Evolutionary conservation across 2,888 invertebrate species (phyloP), one percentile per base, ranked within the genome.

Genomic region (Thyatira batis): DNA sequence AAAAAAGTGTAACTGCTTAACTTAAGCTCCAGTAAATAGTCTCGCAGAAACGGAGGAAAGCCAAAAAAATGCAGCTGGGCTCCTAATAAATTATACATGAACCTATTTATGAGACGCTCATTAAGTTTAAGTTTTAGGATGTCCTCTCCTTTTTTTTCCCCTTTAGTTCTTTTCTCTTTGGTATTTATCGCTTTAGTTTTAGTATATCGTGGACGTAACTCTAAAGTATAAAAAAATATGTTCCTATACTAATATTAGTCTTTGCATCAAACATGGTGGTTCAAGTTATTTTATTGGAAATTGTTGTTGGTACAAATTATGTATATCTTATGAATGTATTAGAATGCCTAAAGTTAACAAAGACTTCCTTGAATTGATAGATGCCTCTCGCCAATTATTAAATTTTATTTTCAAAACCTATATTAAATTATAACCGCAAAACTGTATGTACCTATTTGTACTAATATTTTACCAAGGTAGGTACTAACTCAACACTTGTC

Each of bases 51-150:
- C 69, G 75, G 69, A 73, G 76, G 73, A 74, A 79, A 81, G 80
- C 81, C 82, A 84, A 89, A 89, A 88, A 86, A 85, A 82, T 85
- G 79, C 82, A 78, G 80, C 77, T 76, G 73, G 23, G 73, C 71
- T 67, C 62, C 67, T 79, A 78, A 84, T 90, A 89, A 89, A 85
- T 89, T 83, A 86, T 80, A 85, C 84, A 84, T 82, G 82, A 80
- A 73, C 71, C 76, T 85, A 85, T 88, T 86, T 89, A 88, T 78
- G 75, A 71, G 66, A 28, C 56, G 67, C 78, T 87, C 85, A 86
- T 87, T 87, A 85, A 77, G 70, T 78, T 77, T 65, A 67, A 76
- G 74, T 77, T 80, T 84, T 80, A 63, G 66, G 66, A 76, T 74
- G 66, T 69, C 68, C 77, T 75, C 67, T 59, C 54, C 61, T 68